These are phyloP conservation scores for Polyergus mexicanus DNA, from an alignment of 1,140 invertebrate species.

Conservation along the genomic window DNA sequence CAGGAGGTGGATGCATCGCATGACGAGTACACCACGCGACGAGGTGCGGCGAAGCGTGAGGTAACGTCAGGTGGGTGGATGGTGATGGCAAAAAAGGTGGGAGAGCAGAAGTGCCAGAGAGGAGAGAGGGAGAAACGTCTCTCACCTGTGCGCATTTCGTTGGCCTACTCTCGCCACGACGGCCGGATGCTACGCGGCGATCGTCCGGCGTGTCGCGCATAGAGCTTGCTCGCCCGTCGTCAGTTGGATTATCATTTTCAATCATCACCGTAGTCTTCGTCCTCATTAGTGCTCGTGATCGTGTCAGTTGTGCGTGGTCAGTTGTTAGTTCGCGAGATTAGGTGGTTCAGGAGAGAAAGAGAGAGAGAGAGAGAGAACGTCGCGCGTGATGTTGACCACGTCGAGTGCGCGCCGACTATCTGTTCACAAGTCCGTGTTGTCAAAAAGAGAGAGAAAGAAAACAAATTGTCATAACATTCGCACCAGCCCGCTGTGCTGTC, in stretches of 20 bases:
- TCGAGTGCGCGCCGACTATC: slow-evolving; percentile 30
- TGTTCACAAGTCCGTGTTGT: slow-evolving; percentile 4
- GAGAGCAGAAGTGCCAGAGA: slow-evolving; percentile 23
- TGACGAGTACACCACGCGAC: slow-evolving; percentile 27
- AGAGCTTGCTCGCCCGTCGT: slow-evolving; percentile 35
- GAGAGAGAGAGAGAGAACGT: background rate
- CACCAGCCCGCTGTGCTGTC: slow-evolving; percentile 4
- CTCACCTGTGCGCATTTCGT: slow-evolving; percentile 82
- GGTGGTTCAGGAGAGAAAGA: background rate
- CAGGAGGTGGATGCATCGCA: background rate
- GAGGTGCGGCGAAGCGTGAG: slow-evolving; percentile 33
- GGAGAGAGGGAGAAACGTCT: slow-evolving; percentile 67
- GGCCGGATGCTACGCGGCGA: slow-evolving; percentile 71
- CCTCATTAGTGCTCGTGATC: slow-evolving; percentile 34
- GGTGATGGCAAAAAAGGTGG: slow-evolving; percentile 27
- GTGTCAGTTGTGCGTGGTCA: slow-evolving; percentile 22
- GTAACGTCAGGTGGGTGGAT: slow-evolving; percentile 18
- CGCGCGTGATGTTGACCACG: slow-evolving; percentile 40
- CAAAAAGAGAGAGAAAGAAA: background rate
- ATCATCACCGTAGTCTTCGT: background rate
- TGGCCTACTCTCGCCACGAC: slow-evolving; percentile 78
- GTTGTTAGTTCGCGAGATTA: background rate
- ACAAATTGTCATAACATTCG: slow-evolving; percentile 22
- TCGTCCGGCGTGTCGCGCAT: slow-evolving; percentile 47
- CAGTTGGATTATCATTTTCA: slow-evolving; percentile 26